Base-by-base conservation (phyloP, 1,140 invertebrate species). In the Eueides isabella region DNA sequence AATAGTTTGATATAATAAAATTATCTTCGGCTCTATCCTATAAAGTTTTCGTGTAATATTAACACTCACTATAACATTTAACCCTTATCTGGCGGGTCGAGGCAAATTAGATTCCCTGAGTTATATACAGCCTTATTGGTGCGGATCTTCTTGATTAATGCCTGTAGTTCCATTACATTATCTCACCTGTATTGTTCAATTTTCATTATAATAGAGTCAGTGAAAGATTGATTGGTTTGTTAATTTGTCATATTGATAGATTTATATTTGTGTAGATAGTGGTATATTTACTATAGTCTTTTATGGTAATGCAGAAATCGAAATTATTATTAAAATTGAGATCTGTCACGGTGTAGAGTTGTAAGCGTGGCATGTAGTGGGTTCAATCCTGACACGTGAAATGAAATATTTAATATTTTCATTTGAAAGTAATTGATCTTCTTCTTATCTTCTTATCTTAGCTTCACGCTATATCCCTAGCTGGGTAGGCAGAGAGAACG, bases 121-220 rank as follows among this genome's bases (percentile, higher is more conserved):
- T 88, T 89, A 89, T 89, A 86, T 83, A 88, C 83, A 86, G 71
- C 83, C 78, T 88, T 89, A 89, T 89, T 89, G 87, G 87, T 73
- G 72, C 65, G 74, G 85, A 88, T 84, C 84, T 80, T 75, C 71
- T 88, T 87, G 87, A 89, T 89, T 88, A 89, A 89, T 88, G 86
- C 77, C 55, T 70, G 76, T 84, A 85, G 82, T 81, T 84, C 82
- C 72, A 78, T 79, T 80, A 77, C 77, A 68, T 83, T 85, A 83
- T 85, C 81, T 85, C 71, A 72, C 74, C 71, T 74, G 69, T 74
- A 74, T 66, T 73, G 64, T 61, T 73, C 74, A 75, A 76, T 71
- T 74, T 76, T 76, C 62, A 71, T 75, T 67, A 62, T 75, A 71
- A 61, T 62, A 5, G 55, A 61, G 29, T 55, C 48, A 28, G 29